A percentile compares a stretch with the other conserved stretches of the same genome.
These are phyloP conservation scores for Emydoidea blandingii DNA, from an alignment of 2,797 vertebrate species.

Conservation along the genomic window DNA sequence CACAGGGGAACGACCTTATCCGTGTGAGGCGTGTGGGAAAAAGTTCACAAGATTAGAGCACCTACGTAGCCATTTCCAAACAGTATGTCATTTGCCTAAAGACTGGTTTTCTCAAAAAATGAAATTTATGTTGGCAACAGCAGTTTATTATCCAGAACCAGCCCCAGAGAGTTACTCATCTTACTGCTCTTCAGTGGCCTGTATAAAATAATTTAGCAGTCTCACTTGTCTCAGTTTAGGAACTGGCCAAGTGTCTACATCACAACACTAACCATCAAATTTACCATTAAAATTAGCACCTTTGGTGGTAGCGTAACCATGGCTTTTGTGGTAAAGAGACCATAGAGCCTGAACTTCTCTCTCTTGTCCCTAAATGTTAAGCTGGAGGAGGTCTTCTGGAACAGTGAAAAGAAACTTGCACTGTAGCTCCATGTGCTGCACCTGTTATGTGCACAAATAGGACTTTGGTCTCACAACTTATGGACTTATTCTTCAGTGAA, in stretches of 20 bases:
- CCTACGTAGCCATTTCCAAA: conserved; percentile 96
- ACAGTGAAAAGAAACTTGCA: background rate
- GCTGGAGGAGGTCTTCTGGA: background rate
- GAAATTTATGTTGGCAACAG: background rate
- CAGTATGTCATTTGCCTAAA: conserved; percentile 78
- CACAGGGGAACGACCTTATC: conserved; percentile 95
- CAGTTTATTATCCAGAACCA: background rate
- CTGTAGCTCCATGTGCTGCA: background rate
- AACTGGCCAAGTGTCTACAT: background rate
- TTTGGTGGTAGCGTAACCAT: background rate
- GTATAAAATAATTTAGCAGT: background rate
- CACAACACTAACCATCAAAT: background rate
- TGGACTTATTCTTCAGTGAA: background rate
- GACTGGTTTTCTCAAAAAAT: background rate
- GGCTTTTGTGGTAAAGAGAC: background rate
- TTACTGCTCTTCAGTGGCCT: background rate
- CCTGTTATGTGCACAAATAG: background rate
- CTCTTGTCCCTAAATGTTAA: background rate
- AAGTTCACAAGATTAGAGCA: conserved; percentile 96
- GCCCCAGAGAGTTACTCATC: background rate
- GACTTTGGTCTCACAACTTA: background rate
- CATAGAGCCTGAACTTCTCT: background rate
- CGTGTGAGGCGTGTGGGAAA: conserved; percentile 95
- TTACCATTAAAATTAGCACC: background rate
- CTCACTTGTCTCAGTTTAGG: background rate